Conservation (phyloP, 2,888 invertebrate genomes). For the Chydorus sphaericus region DNA sequence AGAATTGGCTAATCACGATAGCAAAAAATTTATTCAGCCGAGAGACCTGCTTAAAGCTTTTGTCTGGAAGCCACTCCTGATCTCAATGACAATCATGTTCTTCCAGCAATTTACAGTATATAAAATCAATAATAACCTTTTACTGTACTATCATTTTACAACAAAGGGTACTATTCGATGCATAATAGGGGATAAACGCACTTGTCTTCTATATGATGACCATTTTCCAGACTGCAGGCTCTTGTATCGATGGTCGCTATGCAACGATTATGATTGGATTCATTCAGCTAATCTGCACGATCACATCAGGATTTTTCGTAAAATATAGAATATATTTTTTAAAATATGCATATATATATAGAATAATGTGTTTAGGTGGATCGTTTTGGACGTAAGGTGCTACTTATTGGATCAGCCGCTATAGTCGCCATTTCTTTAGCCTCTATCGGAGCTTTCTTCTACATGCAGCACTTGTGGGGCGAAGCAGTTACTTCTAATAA, state of each 20-base stretch:
- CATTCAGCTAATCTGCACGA: conserved; percentile 12
- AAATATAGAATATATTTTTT: no score
- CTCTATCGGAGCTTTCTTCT: conserved; percentile 15
- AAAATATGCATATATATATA: no score
- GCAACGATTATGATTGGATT: conserved; percentile 15
- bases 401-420: no score
- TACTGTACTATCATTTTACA: no score
- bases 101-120: conserved; percentile 18
- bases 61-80: conserved; percentile 15
- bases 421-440: conserved; percentile 15
- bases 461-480: conserved; percentile 8
- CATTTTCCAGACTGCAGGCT: conserved; percentile 17
- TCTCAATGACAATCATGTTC: conserved; percentile 16
- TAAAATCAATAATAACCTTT: no score
- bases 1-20: no score
- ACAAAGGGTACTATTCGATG: no score
- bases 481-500: neutral
- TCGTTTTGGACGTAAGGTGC: no score
- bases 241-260: conserved; percentile 9
- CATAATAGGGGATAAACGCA: conserved; percentile 17
- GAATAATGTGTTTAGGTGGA: no score
- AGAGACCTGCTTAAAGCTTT: conserved; percentile 43
- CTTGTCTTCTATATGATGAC: conserved; percentile 16
- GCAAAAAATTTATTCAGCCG: neutral
- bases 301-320: no score